Base-by-base conservation (phyloP, 2,113 vertebrate species). In the Cheirogaleus medius region DNA sequence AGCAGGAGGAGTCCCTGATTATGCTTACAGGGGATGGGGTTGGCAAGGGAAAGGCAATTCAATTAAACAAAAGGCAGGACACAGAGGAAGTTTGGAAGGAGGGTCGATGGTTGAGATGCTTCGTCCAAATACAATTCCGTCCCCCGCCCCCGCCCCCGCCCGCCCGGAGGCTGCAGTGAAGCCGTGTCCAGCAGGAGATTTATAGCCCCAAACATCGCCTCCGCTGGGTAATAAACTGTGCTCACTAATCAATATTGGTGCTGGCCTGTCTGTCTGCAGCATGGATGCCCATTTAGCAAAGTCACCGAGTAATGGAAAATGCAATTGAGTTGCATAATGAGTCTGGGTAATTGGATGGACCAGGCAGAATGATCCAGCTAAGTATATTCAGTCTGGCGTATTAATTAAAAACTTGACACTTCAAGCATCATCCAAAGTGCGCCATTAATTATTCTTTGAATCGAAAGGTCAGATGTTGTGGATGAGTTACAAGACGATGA, bases 381-480 rank as follows among this genome's bases (percentile, higher is more conserved):
- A 86, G 90, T 74, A 42, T 47, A 91, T 87, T 83, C 82, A 34
- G 88, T 49, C 85, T 27, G 6, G 88, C 6, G 0, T 87, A 86
- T 96, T 96, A 73, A 92, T 93, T 94, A 96, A 97, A 96, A 97
- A n/a, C n/a, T 25, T 42, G 58, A 92, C 87, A 81, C 81, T 18
- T 39, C 69, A 39, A 87, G 42, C 32, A 1, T 54, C 27, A 0
- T 54, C 97, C 91, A 49, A 92, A 82, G 77, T 47, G 87, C 71
- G 64, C 73, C 90, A 69, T 88, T 92, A 74, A 88, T 97, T 95
- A 90, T 32, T 78, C 60, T 83, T 58, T 47, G 85, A 74, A 52
- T 93, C 42, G 49, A 85, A 86, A 92, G 96, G 96, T 96, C 95
- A 86, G 88, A 82, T 1, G 5, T 5, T 21, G 42, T 10, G 42